Evolutionary conservation across 2,888 invertebrate genomes (phyloP), one percentile per base, ranked within the genome.

Genomic region (Drosophila fulvimacula): DNA sequence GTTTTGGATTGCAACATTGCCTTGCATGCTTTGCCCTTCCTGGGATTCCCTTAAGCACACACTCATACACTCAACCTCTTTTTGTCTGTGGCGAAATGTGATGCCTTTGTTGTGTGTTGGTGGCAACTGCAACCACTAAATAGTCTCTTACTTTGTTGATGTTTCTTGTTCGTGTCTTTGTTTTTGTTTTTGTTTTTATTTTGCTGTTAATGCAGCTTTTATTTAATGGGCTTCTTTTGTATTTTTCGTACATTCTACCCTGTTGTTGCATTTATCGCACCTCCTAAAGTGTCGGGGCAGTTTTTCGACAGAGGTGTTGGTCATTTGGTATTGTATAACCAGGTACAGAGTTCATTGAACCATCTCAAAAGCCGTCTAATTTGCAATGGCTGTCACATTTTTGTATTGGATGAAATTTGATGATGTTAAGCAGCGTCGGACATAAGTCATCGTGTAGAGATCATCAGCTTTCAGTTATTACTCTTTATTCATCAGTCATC

Each of bases 181-280:
- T 59, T 73, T 59, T 59, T 58, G 53, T 48, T 51, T 65, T 59
- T 73, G 65, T 74, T 74, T 60, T 44, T 69, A 64, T 82, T 81
- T 81, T 67, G 65, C 75, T 71, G 77, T 79, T 81, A 80, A 81
- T 85, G 79, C 79, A 81, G 86, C 82, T 85, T 82, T 84, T 74
- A 76, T 74, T 82, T 85, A 79, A 73, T 73, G 81, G 73, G 73
- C 82, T 79, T 82, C 68, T 79, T 73, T 79, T 73, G 61, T 57
- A 42, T 49, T 30, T 56, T 55, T 38, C 48, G 48, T 62, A 49
- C 71, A 65, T 68, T 75, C 65, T 60, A 65, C 58, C 67, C 73
- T 57, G 66, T 68, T 62, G 36, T 53, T 69, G 66, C 69, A 67
- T 63, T 80, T 80, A 76, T 76, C 73, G 76, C 82, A 72, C 81